These are phyloP conservation scores for Montipora cactus DNA, from an alignment of 64 coral and sea anemone genomes.

Conservation along the genomic window DNA sequence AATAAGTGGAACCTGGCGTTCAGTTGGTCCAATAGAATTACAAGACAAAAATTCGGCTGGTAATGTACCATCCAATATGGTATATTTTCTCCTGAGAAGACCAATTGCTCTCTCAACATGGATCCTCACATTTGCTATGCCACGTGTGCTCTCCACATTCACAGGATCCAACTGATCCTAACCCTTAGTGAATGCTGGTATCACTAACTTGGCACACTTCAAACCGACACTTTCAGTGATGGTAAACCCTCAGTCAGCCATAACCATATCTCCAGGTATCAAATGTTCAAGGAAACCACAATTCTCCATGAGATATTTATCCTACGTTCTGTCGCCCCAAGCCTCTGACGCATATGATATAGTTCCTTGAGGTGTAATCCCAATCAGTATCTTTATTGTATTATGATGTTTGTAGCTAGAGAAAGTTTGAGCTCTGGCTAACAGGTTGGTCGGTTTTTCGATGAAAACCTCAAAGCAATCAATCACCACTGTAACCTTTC, in stretches of 20 bases:
- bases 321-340: slow-evolving; percentile 10
- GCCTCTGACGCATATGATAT: slow-evolving; percentile 27
- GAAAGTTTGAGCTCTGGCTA: slow-evolving; percentile 38
- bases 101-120: neutral
- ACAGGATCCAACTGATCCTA: slow-evolving; percentile 23
- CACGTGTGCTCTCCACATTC: slow-evolving; percentile 37
- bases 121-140: slow-evolving; percentile 7
- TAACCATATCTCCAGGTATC: slow-evolving; percentile 45
- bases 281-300: slow-evolving; percentile 30
- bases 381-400: slow-evolving; percentile 27
- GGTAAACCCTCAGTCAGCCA: slow-evolving; percentile 46
- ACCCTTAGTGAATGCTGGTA: slow-evolving; percentile 50
- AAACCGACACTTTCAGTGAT: slow-evolving; percentile 31
- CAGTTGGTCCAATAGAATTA: neutral
- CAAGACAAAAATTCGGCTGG: neutral
- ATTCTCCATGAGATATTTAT: slow-evolving; percentile 39
- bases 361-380: slow-evolving; percentile 54
- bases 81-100: neutral
- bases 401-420: slow-evolving; percentile 54
- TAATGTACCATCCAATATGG: neutral
- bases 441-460: slow-evolving; percentile 11
- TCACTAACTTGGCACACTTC: slow-evolving; percentile 18
- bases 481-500: too few species aligned
- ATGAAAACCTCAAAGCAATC: neutral
- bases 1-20: neutral